phyloP scores from a whole-genome alignment of 2,888 invertebrate genomes.

The Campoletis raptor region DNA sequence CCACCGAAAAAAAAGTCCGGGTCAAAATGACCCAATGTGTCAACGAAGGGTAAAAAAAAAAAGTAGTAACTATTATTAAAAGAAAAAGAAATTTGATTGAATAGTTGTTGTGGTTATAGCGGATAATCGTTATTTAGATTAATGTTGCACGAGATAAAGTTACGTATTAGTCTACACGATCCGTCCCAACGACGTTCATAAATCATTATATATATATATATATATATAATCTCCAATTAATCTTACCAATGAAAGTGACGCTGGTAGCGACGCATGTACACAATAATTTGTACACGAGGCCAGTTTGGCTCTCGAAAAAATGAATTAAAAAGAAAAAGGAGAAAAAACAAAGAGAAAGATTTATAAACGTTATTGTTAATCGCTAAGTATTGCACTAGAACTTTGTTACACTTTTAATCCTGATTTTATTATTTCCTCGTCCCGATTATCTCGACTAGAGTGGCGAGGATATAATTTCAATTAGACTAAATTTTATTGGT shows the following conservation, averaged over 20 bases:
- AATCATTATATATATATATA: constrained; percentile 40
- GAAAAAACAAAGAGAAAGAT: constrained; percentile 71
- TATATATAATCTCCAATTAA: constrained; percentile 57
- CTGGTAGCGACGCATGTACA: constrained; percentile 29
- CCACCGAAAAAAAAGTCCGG: no score
- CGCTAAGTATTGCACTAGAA: constrained; percentile 84
- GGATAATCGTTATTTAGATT: constrained; percentile 43
- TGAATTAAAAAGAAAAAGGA: constrained; percentile 14
- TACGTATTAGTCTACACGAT: constrained; percentile 49
- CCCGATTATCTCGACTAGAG: constrained; percentile 33
- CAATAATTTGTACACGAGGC: constrained; percentile 46
- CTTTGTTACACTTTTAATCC: constrained; percentile 61
- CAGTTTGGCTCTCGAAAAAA: constrained; percentile 63
- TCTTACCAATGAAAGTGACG: constrained; percentile 36
- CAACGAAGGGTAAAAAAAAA: not conserved
- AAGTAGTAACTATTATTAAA: not conserved
- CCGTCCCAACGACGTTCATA: constrained; percentile 46
- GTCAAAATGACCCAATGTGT: not conserved
- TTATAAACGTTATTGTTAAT: constrained; percentile 74
- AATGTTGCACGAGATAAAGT: constrained; percentile 57
- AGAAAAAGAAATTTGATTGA: not conserved
- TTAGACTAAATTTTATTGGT: constrained; percentile 50
- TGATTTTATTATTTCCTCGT: constrained; percentile 27
- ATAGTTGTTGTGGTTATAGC: constrained; percentile 1
- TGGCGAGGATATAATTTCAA: constrained; percentile 60